phyloP scores from a whole-genome alignment of 2,888 invertebrate genomes.

The Pseudoips prasinana region DNA sequence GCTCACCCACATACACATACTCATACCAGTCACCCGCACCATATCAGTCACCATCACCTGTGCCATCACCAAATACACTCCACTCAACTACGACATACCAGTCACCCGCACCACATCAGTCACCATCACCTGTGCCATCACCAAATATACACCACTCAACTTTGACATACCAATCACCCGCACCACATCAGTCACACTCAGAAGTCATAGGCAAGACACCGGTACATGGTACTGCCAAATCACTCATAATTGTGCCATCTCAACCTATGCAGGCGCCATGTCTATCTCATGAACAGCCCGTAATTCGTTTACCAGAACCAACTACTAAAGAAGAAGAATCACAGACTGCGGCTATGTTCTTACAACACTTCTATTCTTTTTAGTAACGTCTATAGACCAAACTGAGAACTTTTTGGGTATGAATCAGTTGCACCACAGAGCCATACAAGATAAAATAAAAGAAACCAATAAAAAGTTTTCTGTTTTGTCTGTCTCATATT shows the following conservation, averaged over 20 bases:
- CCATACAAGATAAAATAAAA: background rate
- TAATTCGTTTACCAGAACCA: constrained; percentile 5
- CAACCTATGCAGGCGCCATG: constrained; percentile 5
- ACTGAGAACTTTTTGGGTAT: constrained; percentile 3
- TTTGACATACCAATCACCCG: no score
- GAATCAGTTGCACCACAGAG: constrained; percentile 1
- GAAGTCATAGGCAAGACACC: constrained; percentile 2
- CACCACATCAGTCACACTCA: no score
- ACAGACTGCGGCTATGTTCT: constrained; percentile 2
- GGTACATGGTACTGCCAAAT: constrained; percentile 6
- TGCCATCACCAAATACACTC: no score
- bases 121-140: no score
- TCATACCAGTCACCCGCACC: no score
- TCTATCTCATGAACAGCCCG: constrained; percentile 8
- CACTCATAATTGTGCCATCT: constrained; percentile 8
- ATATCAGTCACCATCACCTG: no score
- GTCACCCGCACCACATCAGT: no score
- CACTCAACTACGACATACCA: no score
- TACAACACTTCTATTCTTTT: background rate
- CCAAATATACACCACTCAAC: no score
- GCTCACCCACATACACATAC: no score
- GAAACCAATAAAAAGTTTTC: constrained; percentile 1
- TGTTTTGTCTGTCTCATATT: constrained; percentile 1
- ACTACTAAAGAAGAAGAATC: constrained; percentile 6
- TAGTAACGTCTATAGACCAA: constrained; percentile 3